phyloP scores from a whole-genome alignment of 1,140 invertebrate species.

The Drosophila arizonae region DNA sequence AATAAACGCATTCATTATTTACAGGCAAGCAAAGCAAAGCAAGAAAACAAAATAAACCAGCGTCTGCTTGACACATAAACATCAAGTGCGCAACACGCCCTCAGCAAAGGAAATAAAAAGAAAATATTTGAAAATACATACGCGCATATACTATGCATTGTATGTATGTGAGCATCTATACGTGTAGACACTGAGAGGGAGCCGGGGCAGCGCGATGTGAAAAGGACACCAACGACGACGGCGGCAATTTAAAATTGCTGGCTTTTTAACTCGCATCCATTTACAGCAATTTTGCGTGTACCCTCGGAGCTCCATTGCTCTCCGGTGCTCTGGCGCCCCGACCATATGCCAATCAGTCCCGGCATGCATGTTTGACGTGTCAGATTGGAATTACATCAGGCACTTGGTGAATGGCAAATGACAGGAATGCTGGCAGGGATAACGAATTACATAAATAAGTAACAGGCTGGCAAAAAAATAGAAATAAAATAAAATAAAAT shows the following conservation, averaged over 20 bases:
- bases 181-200: conserved; percentile 6
- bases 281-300: conserved; percentile 76
- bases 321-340: neutral
- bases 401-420: conserved; percentile 60
- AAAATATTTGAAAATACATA: conserved; percentile 14
- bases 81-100: conserved; percentile 69
- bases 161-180: no score
- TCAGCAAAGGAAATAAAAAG: conserved; percentile 9
- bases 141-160: neutral
- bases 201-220: conserved; percentile 16
- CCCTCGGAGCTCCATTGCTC: neutral
- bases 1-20: conserved; percentile 80
- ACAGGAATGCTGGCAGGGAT: conserved; percentile 50
- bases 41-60: conserved; percentile 59
- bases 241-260: conserved; percentile 79
- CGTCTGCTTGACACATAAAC: conserved; percentile 77
- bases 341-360: neutral
- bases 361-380: conserved; percentile 58
- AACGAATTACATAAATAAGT: conserved; percentile 71
- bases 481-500: conserved; percentile 33
- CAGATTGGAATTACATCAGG: conserved; percentile 80
- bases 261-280: conserved; percentile 81
- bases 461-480: conserved; percentile 33
- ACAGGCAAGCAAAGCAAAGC: conserved; percentile 42
- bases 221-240: conserved; percentile 62